phyloP scores from a whole-genome alignment of 2,888 invertebrate species.

The Zaprionus obscuricornis region DNA sequence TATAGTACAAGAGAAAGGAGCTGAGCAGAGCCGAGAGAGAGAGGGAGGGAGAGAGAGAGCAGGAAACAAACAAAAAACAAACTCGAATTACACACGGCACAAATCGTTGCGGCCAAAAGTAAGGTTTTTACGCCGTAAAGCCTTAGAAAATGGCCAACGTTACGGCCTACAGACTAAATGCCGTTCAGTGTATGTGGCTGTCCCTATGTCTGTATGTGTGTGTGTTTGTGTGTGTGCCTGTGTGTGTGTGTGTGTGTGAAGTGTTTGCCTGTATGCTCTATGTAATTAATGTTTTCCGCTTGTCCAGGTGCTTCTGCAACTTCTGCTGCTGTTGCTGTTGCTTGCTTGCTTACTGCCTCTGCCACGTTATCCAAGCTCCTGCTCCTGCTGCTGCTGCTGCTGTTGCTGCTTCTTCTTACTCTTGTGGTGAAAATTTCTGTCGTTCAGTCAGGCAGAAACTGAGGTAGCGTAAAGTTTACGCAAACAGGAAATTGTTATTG shows the following conservation, averaged over 20 bases:
- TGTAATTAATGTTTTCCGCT: slow-evolving; percentile 66
- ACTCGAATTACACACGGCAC: slow-evolving; percentile 55
- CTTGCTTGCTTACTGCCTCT: too few relatives aligned
- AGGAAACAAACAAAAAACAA: slow-evolving; percentile 31
- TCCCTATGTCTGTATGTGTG: too few relatives aligned
- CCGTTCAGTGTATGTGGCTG: too few relatives aligned
- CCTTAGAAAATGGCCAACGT: too few relatives aligned
- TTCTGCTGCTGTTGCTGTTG: too few relatives aligned
- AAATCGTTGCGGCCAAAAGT: slow-evolving; percentile 1
- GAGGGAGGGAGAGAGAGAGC: too few relatives aligned
- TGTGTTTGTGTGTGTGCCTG: slow-evolving; percentile 24
- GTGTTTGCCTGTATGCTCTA: slow-evolving; percentile 22
- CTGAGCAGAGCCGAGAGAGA: too few relatives aligned
- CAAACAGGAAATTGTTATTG: slow-evolving; percentile 65
- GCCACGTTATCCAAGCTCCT: too few relatives aligned
- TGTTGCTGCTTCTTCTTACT: too few relatives aligned
- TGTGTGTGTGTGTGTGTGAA: slow-evolving; percentile 12
- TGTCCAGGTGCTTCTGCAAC: slow-evolving; percentile 6
- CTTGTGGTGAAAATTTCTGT: too few relatives aligned
- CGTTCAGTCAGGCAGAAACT: slow-evolving; percentile 26
- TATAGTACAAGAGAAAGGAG: too few relatives aligned
- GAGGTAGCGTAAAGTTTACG: slow-evolving; percentile 51
- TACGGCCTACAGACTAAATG: too few relatives aligned
- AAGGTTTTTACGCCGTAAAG: slow-evolving; percentile 1
- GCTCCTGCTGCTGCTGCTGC: slow-evolving; percentile 7